Base-by-base conservation (phyloP, 2,113 vertebrate genomes). In the Vulpes vulpes region DNA sequence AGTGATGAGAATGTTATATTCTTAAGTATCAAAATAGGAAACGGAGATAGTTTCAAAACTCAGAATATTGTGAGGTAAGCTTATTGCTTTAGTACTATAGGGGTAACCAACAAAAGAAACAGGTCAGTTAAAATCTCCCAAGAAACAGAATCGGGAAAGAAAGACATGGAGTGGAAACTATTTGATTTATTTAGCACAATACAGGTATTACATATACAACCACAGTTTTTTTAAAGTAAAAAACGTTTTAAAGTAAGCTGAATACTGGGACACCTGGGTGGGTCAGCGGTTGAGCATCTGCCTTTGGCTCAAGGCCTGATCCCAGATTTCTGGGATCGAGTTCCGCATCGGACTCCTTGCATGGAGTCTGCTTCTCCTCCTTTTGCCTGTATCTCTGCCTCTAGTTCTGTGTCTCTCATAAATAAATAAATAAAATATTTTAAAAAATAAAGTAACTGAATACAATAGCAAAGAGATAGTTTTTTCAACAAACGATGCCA, bases 161-260 rank as follows among this genome's bases (percentile, higher is more conserved):
- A 11, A 20, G 8, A 82, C 2, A 82, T n/a, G 27, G 35, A 60
- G 5, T 5, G 86, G 49, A 92, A 86, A 59, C 78, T 27, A 59
- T 14, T 67, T 73, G 49, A 62, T 89, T 59, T 20, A 51, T 65
- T 89, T 88, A 84, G 59, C 17, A 95, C 35, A 35, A 71, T 35
- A 49, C 10, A 80, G 19, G 60, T 38, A 89, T 74, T 81, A n/a
- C 22, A 82, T 57, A 59, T 25, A 57, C 20, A 55, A 81, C 1
- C 64, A 4, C 22, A 51, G 35, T n/a, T 73, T 96, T 65, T 62
- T 69, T 49, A 9, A 35, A 84, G 30, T 62, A 51, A 51, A 95
- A 95, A 94, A 88, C 16, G 80, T 38, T 62, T 49, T 62, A 55
- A 76, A 87, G 27, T 69, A 95, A 94, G 64, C 59, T 53, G 14